Base-by-base conservation (phyloP, 2,113 vertebrate species). In the Hypanus sabinus region DNA sequence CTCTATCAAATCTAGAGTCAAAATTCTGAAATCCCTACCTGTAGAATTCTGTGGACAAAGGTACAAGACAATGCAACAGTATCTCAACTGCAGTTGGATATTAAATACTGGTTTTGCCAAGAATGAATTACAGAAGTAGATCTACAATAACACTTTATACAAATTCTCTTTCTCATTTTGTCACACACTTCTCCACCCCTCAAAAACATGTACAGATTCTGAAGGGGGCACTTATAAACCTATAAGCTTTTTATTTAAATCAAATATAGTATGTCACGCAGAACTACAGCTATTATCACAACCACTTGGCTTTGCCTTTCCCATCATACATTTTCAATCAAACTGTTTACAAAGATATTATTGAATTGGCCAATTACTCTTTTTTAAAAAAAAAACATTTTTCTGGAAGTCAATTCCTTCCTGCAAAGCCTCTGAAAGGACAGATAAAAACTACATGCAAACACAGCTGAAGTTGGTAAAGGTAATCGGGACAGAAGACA, bases 331-430 rank as follows among this genome's bases (percentile, higher is more conserved):
- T 94, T 95, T 94, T 92, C 68, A 96, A 96, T 94, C 96, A 95
- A 95, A 96, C 96, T 97, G 96, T 95, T 97, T 96, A 96, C 95
- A 95, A 71, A 95, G 96, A 95, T 96, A 97, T 96, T 95, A 94
- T 95, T 95, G 96, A 96, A 97, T 97, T 97, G 97, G 96, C 95
- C 95, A 94, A 95, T 95, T 94, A 96, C 95, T 96, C 95, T 55
- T 96, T 46, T n/a, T n/a, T n/a, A 96, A 96, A 95, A 96, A 96
- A 96, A 96, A 96, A 96, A 95, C 3, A 65, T 95, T 95, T 46
- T 95, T 96, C 96, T 96, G 97, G 96, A 96, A 96, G 96, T 96
- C 97, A 97, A 96, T 96, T 95, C 97, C 96, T 96, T 97, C 96
- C 96, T 97, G 95, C 97, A 97, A 96, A 97, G 95, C 96, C 97